Evolutionary conservation across 2,113 vertebrate species (phyloP).

Genomic region (zebrafish (Danio rerio)): DNA sequence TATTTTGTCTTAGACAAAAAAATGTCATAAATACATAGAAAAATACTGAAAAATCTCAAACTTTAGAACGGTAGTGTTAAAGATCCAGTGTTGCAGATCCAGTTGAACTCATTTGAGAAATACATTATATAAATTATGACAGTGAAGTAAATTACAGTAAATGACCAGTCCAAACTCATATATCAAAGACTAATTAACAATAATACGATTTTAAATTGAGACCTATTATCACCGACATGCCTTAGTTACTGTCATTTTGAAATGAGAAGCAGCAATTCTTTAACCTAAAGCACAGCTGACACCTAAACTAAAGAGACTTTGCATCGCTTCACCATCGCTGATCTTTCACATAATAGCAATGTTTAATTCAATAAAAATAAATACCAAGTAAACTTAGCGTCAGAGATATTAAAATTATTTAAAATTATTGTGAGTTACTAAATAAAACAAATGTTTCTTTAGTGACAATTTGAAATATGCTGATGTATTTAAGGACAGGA

Average conservation of each 20-base stretch:
- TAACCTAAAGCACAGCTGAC: slow-evolving; percentile 2
- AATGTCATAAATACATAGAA: too few species aligned
- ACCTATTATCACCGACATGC: neutral
- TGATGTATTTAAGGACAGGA: slow-evolving; percentile 24
- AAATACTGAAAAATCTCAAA: too few species aligned
- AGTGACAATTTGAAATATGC: slow-evolving; percentile 32
- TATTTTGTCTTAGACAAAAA: too few species aligned
- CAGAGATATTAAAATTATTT: neutral
- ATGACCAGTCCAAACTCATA: slow-evolving; percentile 6
- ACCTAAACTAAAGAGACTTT: neutral
- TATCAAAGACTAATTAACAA: slow-evolving; percentile 6
- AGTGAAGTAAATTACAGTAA: neutral
- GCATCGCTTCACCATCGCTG: neutral
- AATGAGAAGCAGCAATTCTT: neutral
- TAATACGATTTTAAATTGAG: neutral
- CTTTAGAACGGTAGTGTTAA: too few species aligned
- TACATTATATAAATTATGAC: neutral
- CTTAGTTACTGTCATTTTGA: neutral
- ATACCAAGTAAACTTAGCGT: neutral
- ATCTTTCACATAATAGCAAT: too few species aligned
- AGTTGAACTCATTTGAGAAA: neutral
- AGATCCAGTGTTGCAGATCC: neutral
- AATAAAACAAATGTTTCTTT: neutral
- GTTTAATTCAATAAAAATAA: too few species aligned
- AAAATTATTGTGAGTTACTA: neutral